Evolutionary conservation across 2,797 vertebrate genomes (phyloP), one percentile per base, ranked within the genome.

Genomic region (Myiothlypis chrysogaster): DNA sequence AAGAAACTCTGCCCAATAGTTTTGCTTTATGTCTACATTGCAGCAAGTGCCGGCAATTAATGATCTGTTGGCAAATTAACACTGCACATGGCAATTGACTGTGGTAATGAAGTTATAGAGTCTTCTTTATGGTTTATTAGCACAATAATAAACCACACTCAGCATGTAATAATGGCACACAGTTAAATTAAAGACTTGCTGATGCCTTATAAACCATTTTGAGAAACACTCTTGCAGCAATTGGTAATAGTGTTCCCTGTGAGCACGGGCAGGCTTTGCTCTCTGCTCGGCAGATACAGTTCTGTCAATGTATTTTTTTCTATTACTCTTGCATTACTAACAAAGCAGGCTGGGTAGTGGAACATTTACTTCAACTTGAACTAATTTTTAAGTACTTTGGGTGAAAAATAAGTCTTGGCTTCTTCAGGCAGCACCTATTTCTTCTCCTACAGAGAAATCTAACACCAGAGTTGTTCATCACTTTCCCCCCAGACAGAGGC

Each of bases 151-250:
- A 96, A 95, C 94, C 90, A 83, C 89, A 92, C 89, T 95, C 96
- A 90, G 91, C 94, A 81, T 91, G 96, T 69, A 88, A 95, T 96
- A 96, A 96, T 91, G 93, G 93, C 70, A 84, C 56, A 95, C 65
- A 95, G 94, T 97, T 97, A 96, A 96, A 97, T 97, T 95, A 97
- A 95, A 94, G 94, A 95, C 89, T 95, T 96, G 94, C 96, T 96
- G 89, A 96, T 94, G 90, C 91, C 94, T 96, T 95, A 95, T 95
- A 94, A 96, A 96, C 78, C 87, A 88, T 78, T 95, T 93, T 94
- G 72, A 91, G 90, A 70, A 94, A 93, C 71, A 92, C 77, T 86
- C 88, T 94, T 88, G 78, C 61, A 86, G 91, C 88, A 90, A 85
- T 65, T 1, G 1, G 69, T 89, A 87, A 91, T 35, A 78, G 78